phyloP scores from a whole-genome alignment of 1,140 invertebrate species.

The Subanguina moxae region DNA sequence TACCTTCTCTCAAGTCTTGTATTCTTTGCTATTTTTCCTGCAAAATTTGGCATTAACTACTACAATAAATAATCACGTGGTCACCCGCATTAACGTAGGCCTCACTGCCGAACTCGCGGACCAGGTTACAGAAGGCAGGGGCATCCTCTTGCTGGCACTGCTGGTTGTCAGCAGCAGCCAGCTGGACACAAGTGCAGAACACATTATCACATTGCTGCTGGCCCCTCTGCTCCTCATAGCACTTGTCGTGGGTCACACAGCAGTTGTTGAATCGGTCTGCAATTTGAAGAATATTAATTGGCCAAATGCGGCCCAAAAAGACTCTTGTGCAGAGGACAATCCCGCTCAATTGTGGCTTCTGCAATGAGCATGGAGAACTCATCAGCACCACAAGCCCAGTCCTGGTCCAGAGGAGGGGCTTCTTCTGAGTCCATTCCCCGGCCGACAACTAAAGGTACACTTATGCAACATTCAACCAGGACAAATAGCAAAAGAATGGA shows the following conservation, averaged over 20 bases:
- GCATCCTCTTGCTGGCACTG: slow-evolving; percentile 18
- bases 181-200: slow-evolving; percentile 17
- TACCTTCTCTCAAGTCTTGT: no score
- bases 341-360: slow-evolving; percentile 3
- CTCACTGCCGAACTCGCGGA: slow-evolving; percentile 17
- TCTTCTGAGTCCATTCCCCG: no score
- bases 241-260: slow-evolving; percentile 27
- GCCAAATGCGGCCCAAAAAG: no score
- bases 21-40: no score
- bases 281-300: no score
- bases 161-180: slow-evolving; percentile 9
- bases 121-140: slow-evolving; percentile 20
- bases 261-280: slow-evolving; percentile 20
- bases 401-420: neutral
- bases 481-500: no score
- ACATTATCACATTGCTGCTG: slow-evolving; percentile 20
- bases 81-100: neutral
- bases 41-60: no score
- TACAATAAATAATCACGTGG: no score
- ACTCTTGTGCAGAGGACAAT: slow-evolving; percentile 14
- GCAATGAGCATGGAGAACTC: slow-evolving; percentile 10
- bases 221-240: slow-evolving; percentile 23
- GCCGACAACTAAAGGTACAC: no score
- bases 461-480: no score
- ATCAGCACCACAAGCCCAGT: slow-evolving; percentile 24